Conservation (phyloP, 2,888 invertebrate species). For the Anarsia innoxiella region DNA sequence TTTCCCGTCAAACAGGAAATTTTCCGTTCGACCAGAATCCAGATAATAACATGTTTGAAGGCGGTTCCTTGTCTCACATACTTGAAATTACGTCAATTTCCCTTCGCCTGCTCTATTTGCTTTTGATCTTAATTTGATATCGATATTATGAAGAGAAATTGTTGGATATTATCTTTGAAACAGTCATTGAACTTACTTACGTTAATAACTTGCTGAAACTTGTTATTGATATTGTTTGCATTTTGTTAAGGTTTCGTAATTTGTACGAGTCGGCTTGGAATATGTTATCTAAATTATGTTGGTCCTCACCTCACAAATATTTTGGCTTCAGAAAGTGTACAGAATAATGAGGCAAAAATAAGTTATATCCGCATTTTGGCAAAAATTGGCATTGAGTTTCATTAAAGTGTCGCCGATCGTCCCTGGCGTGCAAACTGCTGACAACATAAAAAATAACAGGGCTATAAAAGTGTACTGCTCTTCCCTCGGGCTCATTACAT, state of each 20-base stretch:
- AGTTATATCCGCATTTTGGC: conserved; percentile 16
- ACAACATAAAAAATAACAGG: conserved; percentile 61
- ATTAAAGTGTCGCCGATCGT: conserved; percentile 13
- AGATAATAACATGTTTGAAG: conserved; percentile 17
- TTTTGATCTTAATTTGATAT: neutral
- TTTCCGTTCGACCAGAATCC: conserved; percentile 34
- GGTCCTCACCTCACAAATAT: too few species aligned
- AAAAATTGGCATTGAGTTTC: conserved; percentile 19
- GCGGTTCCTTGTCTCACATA: conserved; percentile 8
- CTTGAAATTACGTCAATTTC: neutral
- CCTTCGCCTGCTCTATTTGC: neutral
- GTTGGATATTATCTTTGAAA: too few species aligned
- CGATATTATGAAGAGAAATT: too few species aligned
- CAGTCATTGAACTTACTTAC: too few species aligned
- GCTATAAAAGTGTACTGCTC: conserved; percentile 37
- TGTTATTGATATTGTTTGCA: too few species aligned
- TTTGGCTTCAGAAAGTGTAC: too few species aligned
- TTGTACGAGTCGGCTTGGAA: too few species aligned
- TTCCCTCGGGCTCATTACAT: conserved; percentile 23
- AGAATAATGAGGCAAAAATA: too few species aligned
- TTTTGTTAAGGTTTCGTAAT: too few species aligned
- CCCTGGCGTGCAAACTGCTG: conserved; percentile 33
- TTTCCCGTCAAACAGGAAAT: conserved; percentile 48
- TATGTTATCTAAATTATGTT: too few species aligned
- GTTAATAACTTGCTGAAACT: too few species aligned